Percentiles rank a stretch among this genome's conserved stretches.
These are phyloP conservation scores for Timandra comae DNA, from an alignment of 2,888 invertebrate genomes.

Conservation along the genomic window DNA sequence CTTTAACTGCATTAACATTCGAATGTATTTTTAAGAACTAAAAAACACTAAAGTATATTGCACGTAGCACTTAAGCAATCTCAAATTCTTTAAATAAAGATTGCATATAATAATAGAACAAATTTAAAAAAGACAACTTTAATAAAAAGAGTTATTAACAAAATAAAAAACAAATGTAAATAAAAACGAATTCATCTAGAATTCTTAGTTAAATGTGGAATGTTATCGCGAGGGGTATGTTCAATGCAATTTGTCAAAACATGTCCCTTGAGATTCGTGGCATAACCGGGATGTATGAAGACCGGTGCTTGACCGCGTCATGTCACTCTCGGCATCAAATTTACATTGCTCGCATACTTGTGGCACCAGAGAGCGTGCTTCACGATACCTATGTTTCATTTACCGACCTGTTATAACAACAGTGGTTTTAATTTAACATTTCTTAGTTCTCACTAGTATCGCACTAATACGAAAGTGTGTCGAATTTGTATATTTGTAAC, in stretches of 20 bases:
- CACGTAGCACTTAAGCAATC: too few species aligned
- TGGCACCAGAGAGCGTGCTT: slow-evolving; percentile 41
- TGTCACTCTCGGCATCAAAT: slow-evolving; percentile 61
- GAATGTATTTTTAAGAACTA: too few species aligned
- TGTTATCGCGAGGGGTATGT: slow-evolving; percentile 12
- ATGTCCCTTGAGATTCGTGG: slow-evolving; percentile 34
- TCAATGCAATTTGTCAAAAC: slow-evolving; percentile 34
- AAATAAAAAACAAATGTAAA: slow-evolving; percentile 3
- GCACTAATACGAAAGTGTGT: too few species aligned
- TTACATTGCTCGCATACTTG: slow-evolving; percentile 65
- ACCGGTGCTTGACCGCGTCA: slow-evolving; percentile 42
- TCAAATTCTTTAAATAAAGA: not conserved
- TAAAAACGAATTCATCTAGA: too few species aligned
- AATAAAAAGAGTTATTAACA: not conserved
- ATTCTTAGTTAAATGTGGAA: slow-evolving; percentile 12
- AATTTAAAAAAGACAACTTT: too few species aligned
- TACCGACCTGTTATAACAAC: too few species aligned
- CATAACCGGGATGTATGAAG: slow-evolving; percentile 48
- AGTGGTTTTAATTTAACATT: too few species aligned
- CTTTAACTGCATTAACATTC: too few species aligned
- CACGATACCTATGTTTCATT: slow-evolving; percentile 17
- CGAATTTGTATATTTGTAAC: too few species aligned
- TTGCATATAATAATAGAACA: too few species aligned
- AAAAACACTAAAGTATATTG: too few species aligned
- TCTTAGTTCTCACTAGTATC: too few species aligned